Percentiles rank a stretch among this genome's conserved stretches.
phyloP scores from a whole-genome alignment of 2,888 invertebrate genomes.

The Scrobipalpa atriplicella region DNA sequence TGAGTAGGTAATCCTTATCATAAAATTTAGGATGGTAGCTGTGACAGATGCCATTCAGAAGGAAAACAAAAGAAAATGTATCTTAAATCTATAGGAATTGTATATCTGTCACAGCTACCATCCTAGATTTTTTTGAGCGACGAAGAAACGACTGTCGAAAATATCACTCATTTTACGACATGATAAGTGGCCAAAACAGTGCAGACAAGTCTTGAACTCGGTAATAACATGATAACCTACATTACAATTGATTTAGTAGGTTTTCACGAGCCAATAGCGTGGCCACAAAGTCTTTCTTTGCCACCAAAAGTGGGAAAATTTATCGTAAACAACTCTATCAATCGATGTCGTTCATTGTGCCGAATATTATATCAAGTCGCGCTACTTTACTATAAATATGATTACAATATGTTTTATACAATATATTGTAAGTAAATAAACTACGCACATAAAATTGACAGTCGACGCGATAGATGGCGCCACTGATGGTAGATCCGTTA shows the following conservation, averaged over 20 bases:
- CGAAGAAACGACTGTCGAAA: background rate
- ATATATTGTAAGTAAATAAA: conserved; percentile 11
- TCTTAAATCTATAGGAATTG: no score
- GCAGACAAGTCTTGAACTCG: conserved; percentile 25
- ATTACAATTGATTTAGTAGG: conserved; percentile 35
- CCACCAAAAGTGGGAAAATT: conserved; percentile 10
- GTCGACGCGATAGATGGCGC: conserved; percentile 53
- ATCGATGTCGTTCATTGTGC: conserved; percentile 15
- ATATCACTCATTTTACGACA: conserved; percentile 3
- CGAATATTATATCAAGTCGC: conserved; percentile 6
- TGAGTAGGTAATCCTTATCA: no score
- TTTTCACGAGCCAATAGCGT: background rate
- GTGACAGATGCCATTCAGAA: no score
- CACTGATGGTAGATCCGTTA: conserved; percentile 40
- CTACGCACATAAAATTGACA: background rate
- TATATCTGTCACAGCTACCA: no score
- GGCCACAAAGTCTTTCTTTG: conserved; percentile 11
- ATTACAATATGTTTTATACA: no score
- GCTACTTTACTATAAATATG: no score
- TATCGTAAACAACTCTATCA: conserved; percentile 13
- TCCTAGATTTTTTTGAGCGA: no score
- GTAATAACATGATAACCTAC: conserved; percentile 47
- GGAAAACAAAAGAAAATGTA: no score
- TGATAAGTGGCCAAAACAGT: conserved; percentile 35
- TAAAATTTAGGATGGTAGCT: no score